A percentile compares a stretch with the other conserved stretches of the same genome.
Conservation (phyloP, 2,113 vertebrate species). For the Ameiurus melas region DNA sequence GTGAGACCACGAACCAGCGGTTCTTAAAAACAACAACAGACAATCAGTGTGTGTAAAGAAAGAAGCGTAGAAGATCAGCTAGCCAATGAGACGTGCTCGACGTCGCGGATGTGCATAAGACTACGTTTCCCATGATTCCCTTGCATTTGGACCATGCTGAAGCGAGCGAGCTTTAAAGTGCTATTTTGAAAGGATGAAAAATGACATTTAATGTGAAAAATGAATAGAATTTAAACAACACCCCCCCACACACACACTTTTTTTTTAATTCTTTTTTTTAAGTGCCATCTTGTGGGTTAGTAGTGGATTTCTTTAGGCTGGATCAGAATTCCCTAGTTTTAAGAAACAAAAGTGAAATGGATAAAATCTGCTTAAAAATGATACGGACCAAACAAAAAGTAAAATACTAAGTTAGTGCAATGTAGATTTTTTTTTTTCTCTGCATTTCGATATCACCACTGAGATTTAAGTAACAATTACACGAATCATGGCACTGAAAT, state of each 20-base stretch:
- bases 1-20: background rate
- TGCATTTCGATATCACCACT: conserved; percentile 58
- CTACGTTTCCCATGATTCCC: conserved; percentile 51
- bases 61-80: background rate
- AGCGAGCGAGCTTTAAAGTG: conserved; percentile 56
- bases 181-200: conserved; percentile 53
- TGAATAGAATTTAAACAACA: conserved; percentile 39
- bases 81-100: background rate
- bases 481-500: conserved; percentile 90
- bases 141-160: conserved; percentile 51
- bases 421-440: conserved; percentile 69
- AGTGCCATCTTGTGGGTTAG: conserved; percentile 52
- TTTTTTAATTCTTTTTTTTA: background rate
- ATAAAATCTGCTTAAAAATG: conserved; percentile 26
- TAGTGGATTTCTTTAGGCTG: conserved; percentile 47
- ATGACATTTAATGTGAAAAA: background rate
- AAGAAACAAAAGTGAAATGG: conserved; percentile 29
- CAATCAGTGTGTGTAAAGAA: background rate
- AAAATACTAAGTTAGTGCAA: conserved; percentile 88
- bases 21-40: background rate
- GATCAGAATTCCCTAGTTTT: conserved; percentile 44
- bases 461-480: conserved; percentile 62
- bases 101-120: conserved; percentile 50
- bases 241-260: too few relatives aligned
- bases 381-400: conserved; percentile 59